Evolutionary conservation across 2,797 vertebrate genomes (phyloP).

Genomic region (Danio tinwini): DNA sequence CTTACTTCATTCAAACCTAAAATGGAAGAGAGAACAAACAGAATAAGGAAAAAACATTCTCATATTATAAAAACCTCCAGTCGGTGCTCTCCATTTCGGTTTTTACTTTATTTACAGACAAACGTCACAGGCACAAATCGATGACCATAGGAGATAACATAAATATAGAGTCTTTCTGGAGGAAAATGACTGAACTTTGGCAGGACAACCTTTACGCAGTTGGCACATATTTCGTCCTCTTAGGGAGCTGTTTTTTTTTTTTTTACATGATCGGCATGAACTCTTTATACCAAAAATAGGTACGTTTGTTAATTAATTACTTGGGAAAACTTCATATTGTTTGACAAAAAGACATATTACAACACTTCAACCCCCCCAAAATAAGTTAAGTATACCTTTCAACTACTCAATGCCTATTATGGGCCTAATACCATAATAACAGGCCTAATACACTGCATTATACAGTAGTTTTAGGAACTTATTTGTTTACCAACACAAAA

Average conservation of each 20-base stretch:
- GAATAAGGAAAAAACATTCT: constrained; percentile 66
- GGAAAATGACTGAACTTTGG: constrained; percentile 57
- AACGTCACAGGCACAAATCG: constrained; percentile 57
- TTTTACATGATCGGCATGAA: not conserved
- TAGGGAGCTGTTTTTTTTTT: constrained; percentile 3
- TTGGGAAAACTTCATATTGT: not conserved
- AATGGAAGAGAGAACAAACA: constrained; percentile 70
- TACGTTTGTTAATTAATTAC: not conserved
- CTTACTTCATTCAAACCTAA: constrained; percentile 86
- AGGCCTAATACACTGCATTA: not conserved
- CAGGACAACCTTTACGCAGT: constrained; percentile 54
- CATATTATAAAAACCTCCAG: constrained; percentile 50
- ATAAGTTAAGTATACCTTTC: not conserved
- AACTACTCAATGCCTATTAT: not conserved
- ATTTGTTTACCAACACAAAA: not conserved
- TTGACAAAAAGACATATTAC: not conserved
- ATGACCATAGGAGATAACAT: constrained; percentile 53
- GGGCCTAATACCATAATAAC: not conserved
- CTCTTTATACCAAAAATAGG: constrained; percentile 6
- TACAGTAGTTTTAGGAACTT: not conserved
- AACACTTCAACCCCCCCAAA: not conserved
- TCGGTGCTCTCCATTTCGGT: constrained; percentile 36
- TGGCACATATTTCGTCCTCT: constrained; percentile 60
- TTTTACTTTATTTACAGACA: constrained; percentile 61
- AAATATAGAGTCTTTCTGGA: constrained; percentile 50